phyloP scores from a whole-genome alignment of 2,113 vertebrate genomes.

The Chaetodon trifascialis region DNA sequence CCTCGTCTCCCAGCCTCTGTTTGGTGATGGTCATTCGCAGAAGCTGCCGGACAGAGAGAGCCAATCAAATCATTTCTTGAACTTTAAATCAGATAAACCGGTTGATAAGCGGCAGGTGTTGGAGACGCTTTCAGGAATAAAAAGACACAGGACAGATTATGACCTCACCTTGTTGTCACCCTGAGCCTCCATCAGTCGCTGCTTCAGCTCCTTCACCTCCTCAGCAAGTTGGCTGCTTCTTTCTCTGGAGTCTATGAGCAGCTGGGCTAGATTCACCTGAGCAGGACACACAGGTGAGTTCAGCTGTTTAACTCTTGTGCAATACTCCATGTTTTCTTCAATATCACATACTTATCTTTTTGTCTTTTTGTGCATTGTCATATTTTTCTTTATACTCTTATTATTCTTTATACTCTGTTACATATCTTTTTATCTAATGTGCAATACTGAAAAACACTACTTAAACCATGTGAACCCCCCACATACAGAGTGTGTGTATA shows the following conservation, averaged over 20 bases:
- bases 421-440: no score
- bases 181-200: conserved; percentile 92
- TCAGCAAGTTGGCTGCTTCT: conserved; percentile 90
- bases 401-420: no score
- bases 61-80: no score
- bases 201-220: conserved; percentile 94
- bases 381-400: no score
- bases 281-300: not conserved
- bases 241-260: conserved; percentile 92
- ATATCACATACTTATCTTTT: no score
- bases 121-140: not conserved
- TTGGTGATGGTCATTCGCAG: conserved; percentile 98
- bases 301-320: not conserved
- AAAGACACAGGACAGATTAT: not conserved
- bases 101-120: no score
- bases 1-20: conserved; percentile 95
- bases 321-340: no score
- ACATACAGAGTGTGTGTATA: no score
- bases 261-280: conserved; percentile 94
- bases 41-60: conserved; percentile 83
- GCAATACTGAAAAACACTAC: no score
- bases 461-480: no score
- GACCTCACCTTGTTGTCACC: conserved; percentile 95
- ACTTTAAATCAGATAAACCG: not conserved
- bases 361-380: no score